Percentiles rank a stretch among this genome's conserved stretches.
Conservation (phyloP, 1,140 invertebrate species). For the Aphelinus atriplicis region DNA sequence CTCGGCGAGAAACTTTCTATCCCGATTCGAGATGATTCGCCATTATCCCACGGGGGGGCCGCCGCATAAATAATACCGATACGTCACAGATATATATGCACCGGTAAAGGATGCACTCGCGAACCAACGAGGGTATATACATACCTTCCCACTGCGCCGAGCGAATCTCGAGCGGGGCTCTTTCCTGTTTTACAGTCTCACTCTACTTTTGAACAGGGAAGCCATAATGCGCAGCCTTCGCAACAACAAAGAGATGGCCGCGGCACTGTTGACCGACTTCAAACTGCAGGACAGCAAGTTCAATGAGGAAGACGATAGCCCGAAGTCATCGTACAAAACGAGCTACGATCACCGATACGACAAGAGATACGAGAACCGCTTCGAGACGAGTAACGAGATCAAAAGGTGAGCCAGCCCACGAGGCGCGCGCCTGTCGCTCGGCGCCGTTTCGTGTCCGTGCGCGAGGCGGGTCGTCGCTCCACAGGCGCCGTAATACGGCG, state of each 20-base stretch:
- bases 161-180: too few relatives aligned
- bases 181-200: too few relatives aligned
- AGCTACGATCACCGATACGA: conserved; percentile 47
- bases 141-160: too few relatives aligned
- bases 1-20: too few relatives aligned
- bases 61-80: too few relatives aligned
- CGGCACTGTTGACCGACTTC: conserved; percentile 76
- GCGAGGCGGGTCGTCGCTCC: neutral
- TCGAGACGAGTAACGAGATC: conserved; percentile 61
- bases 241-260: conserved; percentile 75
- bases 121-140: too few relatives aligned
- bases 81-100: too few relatives aligned
- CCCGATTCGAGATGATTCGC: too few relatives aligned
- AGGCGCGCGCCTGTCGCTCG: too few relatives aligned
- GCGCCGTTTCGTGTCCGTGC: neutral
- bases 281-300: conserved; percentile 53
- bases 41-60: too few relatives aligned
- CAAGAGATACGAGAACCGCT: conserved; percentile 53
- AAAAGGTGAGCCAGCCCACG: conserved; percentile 52
- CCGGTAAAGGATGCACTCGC: too few relatives aligned
- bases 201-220: conserved; percentile 68
- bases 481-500: neutral
- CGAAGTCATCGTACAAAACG: conserved; percentile 44
- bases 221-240: conserved; percentile 80
- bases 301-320: conserved; percentile 31